Percentiles rank a stretch among this genome's conserved stretches.
Conservation (phyloP, 2,113 vertebrate genomes). For the Trinectes maculatus region DNA sequence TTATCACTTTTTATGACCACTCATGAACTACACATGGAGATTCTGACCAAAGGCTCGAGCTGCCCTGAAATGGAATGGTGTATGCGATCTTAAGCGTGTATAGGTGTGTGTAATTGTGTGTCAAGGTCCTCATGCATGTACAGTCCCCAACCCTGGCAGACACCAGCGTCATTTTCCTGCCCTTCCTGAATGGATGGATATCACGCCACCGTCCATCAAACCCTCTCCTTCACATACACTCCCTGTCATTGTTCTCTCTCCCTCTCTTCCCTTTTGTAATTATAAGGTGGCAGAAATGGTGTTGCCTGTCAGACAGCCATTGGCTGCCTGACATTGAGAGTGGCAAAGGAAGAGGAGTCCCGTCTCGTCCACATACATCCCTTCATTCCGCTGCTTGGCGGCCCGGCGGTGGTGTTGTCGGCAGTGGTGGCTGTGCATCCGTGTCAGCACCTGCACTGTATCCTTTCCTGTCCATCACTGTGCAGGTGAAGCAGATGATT, state of each 20-base stretch:
- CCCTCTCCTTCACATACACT: slow-evolving; percentile 71
- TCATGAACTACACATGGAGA: slow-evolving; percentile 42
- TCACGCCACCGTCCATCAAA: slow-evolving; percentile 73
- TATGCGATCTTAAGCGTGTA: slow-evolving; percentile 44
- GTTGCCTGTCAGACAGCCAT: slow-evolving; percentile 84
- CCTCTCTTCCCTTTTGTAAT: slow-evolving; percentile 72
- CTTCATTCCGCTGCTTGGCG: slow-evolving; percentile 64
- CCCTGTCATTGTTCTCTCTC: slow-evolving; percentile 74
- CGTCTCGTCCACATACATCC: slow-evolving; percentile 63
- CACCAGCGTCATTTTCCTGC: slow-evolving; percentile 65
- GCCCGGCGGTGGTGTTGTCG: slow-evolving; percentile 63
- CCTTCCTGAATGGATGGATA: slow-evolving; percentile 73
- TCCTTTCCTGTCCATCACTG: slow-evolving; percentile 97
- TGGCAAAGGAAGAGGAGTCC: slow-evolving; percentile 80
- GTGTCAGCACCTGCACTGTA: slow-evolving; percentile 91
- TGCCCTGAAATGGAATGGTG: slow-evolving; percentile 57
- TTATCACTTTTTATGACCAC: slow-evolving; percentile 52
- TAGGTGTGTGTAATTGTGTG: slow-evolving; percentile 68
- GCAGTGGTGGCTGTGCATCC: slow-evolving; percentile 83
- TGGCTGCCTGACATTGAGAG: slow-evolving; percentile 89
- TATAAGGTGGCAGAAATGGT: slow-evolving; percentile 76
- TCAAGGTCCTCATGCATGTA: slow-evolving; percentile 68
- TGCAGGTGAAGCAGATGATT: slow-evolving; percentile 99
- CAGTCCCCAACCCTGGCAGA: slow-evolving; percentile 53
- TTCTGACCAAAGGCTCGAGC: slow-evolving; percentile 42